Conservation (phyloP, 64 coral and sea anemone genomes). For the Anthopleura sola region DNA sequence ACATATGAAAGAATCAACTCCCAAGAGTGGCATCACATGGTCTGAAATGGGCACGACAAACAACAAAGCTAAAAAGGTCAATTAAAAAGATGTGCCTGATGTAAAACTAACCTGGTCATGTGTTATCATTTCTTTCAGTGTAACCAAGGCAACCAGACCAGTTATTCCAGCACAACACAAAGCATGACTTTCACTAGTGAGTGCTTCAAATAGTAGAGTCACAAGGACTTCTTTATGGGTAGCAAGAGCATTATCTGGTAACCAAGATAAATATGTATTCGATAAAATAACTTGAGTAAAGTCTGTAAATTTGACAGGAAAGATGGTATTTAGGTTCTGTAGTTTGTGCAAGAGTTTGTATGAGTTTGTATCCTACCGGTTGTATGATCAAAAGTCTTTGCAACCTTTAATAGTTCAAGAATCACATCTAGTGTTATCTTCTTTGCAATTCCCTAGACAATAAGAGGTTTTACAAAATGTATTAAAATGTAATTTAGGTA, state of each 20-base stretch:
- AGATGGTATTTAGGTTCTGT: too few relatives aligned
- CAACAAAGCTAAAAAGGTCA: too few relatives aligned
- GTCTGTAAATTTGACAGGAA: not conserved
- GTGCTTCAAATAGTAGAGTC: constrained; percentile 33
- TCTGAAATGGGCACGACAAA: too few relatives aligned
- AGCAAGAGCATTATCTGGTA: not conserved
- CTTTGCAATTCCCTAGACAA: constrained; percentile 14
- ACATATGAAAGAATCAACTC: too few relatives aligned
- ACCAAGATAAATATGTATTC: not conserved
- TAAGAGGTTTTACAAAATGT: not conserved
- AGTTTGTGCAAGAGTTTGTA: too few relatives aligned
- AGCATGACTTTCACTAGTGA: not conserved
- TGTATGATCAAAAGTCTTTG: constrained; percentile 17
- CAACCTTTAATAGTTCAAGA: constrained; percentile 24
- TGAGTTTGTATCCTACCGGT: not conserved
- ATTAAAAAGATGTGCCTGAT: too few relatives aligned
- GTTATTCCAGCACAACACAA: constrained; percentile 31
- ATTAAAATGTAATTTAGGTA: too few relatives aligned
- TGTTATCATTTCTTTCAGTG: constrained; percentile 21
- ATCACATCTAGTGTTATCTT: constrained; percentile 27
- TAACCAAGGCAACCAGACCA: constrained; percentile 41
- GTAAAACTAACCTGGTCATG: constrained; percentile 27
- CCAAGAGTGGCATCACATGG: too few relatives aligned
- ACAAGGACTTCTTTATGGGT: not conserved
- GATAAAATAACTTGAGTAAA: not conserved